Evolutionary conservation across 1,140 invertebrate species (phyloP).

Genomic region (Drosophila orena): DNA sequence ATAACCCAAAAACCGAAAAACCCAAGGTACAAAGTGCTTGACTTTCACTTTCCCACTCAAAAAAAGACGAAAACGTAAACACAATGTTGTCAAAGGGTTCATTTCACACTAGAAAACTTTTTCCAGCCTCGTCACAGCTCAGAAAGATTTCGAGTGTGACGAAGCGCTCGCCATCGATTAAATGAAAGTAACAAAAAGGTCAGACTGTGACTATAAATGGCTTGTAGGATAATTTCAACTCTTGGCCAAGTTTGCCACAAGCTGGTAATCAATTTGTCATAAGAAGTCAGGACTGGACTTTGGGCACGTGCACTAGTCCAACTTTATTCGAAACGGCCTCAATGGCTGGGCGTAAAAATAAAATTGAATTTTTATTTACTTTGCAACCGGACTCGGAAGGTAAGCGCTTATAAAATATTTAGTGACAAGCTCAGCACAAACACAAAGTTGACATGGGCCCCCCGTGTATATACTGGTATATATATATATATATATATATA

Average conservation of each 20-base stretch:
- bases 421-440: slow-evolving; percentile 53
- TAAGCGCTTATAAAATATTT: slow-evolving; percentile 73
- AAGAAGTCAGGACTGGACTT: slow-evolving; percentile 16
- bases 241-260: slow-evolving; percentile 21
- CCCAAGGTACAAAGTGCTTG: slow-evolving; percentile 34
- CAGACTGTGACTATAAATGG: slow-evolving; percentile 4
- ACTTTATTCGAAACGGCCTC: not conserved
- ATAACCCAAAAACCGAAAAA: slow-evolving; percentile 3
- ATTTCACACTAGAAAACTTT: slow-evolving; percentile 20
- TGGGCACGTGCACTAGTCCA: slow-evolving; percentile 43
- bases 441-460: slow-evolving; percentile 39
- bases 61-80: not conserved
- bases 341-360: slow-evolving; percentile 32
- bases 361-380: slow-evolving; percentile 73
- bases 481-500: no score
- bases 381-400: slow-evolving; percentile 28
- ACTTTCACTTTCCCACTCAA: slow-evolving; percentile 31
- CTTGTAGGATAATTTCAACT: slow-evolving; percentile 40
- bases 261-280: slow-evolving; percentile 55
- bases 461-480: no score
- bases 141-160: slow-evolving; percentile 32
- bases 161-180: slow-evolving; percentile 36
- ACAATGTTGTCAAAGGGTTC: slow-evolving; percentile 41
- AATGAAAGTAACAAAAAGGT: slow-evolving; percentile 41
- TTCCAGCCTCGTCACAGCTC: slow-evolving; percentile 26